Evolutionary conservation across 2,113 vertebrate species (phyloP), one percentile per base, ranked within the genome.

Genomic region (Siniperca chuatsi): DNA sequence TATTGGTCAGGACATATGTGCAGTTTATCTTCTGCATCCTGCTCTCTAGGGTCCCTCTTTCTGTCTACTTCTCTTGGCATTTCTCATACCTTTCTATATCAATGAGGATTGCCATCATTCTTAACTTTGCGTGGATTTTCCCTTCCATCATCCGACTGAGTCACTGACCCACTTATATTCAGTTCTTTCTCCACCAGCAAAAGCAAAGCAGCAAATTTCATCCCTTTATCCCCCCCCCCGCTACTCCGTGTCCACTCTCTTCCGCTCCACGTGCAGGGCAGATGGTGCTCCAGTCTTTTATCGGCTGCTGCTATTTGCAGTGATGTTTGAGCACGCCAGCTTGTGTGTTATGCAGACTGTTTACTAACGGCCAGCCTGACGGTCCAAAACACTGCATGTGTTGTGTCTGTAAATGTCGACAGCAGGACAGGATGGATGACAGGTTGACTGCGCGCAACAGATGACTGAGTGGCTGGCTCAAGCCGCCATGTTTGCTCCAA

Each of bases 221-320:
- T 88, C 85, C 82, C 82, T 75, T 82, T 1, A 0, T 74, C 82
- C 84, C n/a, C 42, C 65, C 62, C 62, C 33, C 64, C 44, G 1
- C 57, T 0, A 13, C 65, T 42, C 80, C 11, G 1, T n/a, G 82
- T 75, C 78, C 74, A 75, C 64, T 86, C 72, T 12, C 37, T 75
- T 76, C 44, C 11, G 18, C 78, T 77, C 60, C 92, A 92, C 70
- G 70, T 92, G 90, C 80, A n/a, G 66, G 74, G 66, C 87, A 93
- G 88, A 92, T 92, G 91, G 89, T 71, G 79, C 52, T 37, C 82
- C 18, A 12, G 73, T 79, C 80, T 66, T 68, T 75, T 79, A 87
- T 89, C 67, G 21, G 78, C 82, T 77, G 81, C 42, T 55, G 84
- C 89, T 92, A 87, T 92, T 92, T 93, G 71, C 20, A 55, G 86